phyloP scores from a whole-genome alignment of 2,113 vertebrate genomes.

The Passer montanus region DNA sequence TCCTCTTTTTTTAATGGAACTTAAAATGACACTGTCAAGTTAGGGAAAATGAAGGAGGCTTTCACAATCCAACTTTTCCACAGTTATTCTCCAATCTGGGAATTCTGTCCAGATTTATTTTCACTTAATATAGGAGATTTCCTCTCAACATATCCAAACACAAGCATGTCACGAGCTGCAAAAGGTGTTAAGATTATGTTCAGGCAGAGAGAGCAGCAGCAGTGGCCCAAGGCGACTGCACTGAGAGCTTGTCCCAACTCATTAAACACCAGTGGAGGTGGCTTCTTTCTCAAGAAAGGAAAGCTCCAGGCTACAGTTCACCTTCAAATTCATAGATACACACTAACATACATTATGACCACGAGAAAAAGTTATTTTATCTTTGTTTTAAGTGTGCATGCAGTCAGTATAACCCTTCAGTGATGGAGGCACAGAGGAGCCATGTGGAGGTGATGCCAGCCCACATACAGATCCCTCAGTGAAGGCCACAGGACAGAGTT shows the following conservation, averaged over 20 bases:
- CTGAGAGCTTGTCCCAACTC: constrained; percentile 47
- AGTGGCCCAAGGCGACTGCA: neutral
- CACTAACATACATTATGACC: neutral
- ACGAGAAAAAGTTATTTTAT: neutral
- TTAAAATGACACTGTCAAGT: neutral
- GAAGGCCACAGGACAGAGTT: neutral
- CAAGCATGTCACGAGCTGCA: neutral
- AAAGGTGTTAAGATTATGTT: constrained; percentile 1
- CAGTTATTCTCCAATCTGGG: neutral
- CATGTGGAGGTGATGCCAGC: neutral
- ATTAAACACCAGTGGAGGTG: constrained; percentile 29
- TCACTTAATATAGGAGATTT: neutral
- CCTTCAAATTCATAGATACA: constrained; percentile 30
- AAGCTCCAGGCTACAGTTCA: constrained; percentile 38
- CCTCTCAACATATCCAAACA: neutral
- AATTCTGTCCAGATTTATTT: constrained; percentile 10
- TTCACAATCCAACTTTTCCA: neutral
- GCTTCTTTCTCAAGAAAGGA: constrained; percentile 9
- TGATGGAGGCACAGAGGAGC: neutral
- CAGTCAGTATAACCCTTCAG: neutral
- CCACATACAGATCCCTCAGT: neutral
- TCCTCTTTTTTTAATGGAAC: neutral
- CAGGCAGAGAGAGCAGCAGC: neutral
- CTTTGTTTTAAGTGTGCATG: neutral
- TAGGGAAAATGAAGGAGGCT: neutral